Conservation (phyloP, 2,888 invertebrate genomes). For the Erebia palarica region DNA sequence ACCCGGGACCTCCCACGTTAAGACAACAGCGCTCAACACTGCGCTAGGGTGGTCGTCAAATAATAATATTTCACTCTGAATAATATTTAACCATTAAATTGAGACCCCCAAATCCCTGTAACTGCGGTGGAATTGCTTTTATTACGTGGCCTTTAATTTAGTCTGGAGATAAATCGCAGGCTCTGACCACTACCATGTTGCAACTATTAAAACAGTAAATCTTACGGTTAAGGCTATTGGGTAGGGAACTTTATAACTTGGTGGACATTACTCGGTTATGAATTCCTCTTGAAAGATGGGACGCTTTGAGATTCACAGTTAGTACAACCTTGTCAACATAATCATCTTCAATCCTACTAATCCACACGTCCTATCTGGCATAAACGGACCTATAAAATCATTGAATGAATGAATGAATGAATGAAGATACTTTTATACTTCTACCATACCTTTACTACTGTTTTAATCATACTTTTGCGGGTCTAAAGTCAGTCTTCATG, state of each 20-base stretch:
- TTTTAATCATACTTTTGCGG: no score
- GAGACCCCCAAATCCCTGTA: conserved; percentile 33
- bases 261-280: neutral
- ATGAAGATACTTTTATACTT: no score
- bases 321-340: no score
- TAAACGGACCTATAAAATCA: no score
- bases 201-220: conserved; percentile 77
- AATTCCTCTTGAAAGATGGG: neutral
- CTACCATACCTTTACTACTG: no score
- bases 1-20: no score
- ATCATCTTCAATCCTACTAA: no score
- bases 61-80: conserved; percentile 12
- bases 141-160: conserved; percentile 64
- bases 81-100: conserved; percentile 18
- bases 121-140: conserved; percentile 42
- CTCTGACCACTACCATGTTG: conserved; percentile 56
- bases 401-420: no score
- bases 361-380: no score
- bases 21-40: no score
- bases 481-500: no score
- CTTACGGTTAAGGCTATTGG: conserved; percentile 45
- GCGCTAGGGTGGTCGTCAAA: neutral
- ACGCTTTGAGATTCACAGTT: no score
- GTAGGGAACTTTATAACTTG: conserved; percentile 17
- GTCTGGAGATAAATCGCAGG: conserved; percentile 63